Base-by-base conservation (phyloP, 2,888 invertebrate species). In the Mythimna loreyi region DNA sequence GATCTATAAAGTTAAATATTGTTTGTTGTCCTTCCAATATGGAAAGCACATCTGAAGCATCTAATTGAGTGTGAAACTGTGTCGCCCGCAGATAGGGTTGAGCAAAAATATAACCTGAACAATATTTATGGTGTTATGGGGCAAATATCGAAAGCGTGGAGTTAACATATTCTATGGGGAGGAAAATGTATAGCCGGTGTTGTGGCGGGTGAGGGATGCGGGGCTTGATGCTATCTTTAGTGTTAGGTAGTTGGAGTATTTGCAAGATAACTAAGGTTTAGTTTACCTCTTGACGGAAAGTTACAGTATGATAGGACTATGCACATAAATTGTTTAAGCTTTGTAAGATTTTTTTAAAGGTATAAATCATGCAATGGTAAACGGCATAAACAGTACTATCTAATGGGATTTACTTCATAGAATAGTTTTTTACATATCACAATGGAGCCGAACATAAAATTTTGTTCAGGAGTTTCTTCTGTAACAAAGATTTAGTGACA, bases 11-110 rank as follows among this genome's bases (percentile, higher is more conserved):
- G 19, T 52, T 1, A 52, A 19, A 28, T 52, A 40, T 19, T 25
- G 7, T 50, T 50, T 25, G 16, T 50, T 49, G 28, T 49, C 53
- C 43, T 52, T 72, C 33, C 36, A 25, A 52, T 11, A 67, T 67
- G 16, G 13, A 25, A 65, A 58, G 47, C 58, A 43, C 45, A 50
- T 72, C 43, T 60, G 13, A 25, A 30, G 63, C 28, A 67, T 57
- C 71, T 78, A 85, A 80, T 81, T 82, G 80, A 72, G 78, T 81
- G 83, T 78, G 72, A 85, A 78, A 78, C 75, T 69, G 59, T 80
- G 78, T 85, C 79, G 80, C 60, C 33, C 63, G 40, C 65, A 74
- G 80, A 81, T 69, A 77, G 61, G 59, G 58, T 40, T 50, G 47
- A 47, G 57, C 64, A 61, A 60, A 72, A 66, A 63, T 77, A 66